Evolutionary conservation across 1,140 invertebrate genomes (phyloP), one percentile per base, ranked within the genome.

Genomic region (Zaprionus taronus): DNA sequence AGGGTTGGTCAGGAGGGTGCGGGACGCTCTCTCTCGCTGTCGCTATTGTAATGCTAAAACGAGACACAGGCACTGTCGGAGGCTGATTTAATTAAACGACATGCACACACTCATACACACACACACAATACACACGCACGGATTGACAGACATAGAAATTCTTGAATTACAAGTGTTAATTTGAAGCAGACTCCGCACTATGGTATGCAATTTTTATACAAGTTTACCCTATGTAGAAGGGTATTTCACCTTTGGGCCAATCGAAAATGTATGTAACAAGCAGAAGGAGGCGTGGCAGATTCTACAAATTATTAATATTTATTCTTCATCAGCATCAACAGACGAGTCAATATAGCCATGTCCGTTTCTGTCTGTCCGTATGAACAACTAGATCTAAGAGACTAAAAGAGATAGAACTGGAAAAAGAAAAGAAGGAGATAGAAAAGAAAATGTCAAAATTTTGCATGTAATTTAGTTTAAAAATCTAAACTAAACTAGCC

Each of bases 81-180:
- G 68, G 66, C 64, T 77, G 64, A 77, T 80, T 80, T 80, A 77
- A 80, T 80, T 80, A 77, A 80, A 77, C 57, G 60, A 62, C 51
- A 49, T 6, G 34, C 28, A 53, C 9, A 28, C 22, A 47, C 34
- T 56, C 22, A 28, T 5, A 56, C 36, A 44, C 24, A 71, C 65
- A 53, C 15, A 31, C 36, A 67, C 11, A 47, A 44, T 11, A 41
- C 31, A 56, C 51, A 47, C 68, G 36, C 38, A 57, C 6, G 15
- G 7, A 49, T 26, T 5, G 20, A 44, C 44, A 60, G 26, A 53
- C 11, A 15, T 11, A 11, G 44, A 44, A 28, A 57, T 72, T 72
- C 64, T 72, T 53, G 55, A 67, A 60, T 70, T 31, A 63, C 58
- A 70, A 75, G 44, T 71, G 67, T 58, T 26, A 57, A 70, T 44